Evolutionary conservation across 2,888 invertebrate species (phyloP), one percentile per base, ranked within the genome.

Genomic region (Monoplex corrugatus): DNA sequence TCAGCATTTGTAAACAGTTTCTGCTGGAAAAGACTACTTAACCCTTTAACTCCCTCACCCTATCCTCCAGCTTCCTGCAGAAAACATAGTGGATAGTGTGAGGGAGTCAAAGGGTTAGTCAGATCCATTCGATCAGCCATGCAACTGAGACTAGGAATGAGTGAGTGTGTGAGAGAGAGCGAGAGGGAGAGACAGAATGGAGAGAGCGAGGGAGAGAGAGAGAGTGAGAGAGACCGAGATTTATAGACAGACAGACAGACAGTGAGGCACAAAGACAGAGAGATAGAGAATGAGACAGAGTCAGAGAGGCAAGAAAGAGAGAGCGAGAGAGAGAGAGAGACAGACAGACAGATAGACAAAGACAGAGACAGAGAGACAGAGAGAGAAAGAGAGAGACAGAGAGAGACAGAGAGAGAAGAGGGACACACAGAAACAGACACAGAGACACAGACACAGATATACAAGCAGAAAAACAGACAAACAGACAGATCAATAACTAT

Each of bases 271-370:
- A 68, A 0, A 68, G 2, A 68, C 28, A 68, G 2, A 68, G 1
- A 68, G 68, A 68, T 23, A 68, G 2, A 68, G 68, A 68, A 0
- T n/a, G 68, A 68, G 2, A 68, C 28, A 68, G 68, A 5, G 6
- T 1, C 0, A 5, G 6, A 5, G 6, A 5, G 6, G 2, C n/a
- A 0, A 80, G 80, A 38, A 32, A 38, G 43, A 2, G 80, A 43
- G 8, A 43, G 80, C 23, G 68, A 68, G 68, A 68, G 68, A 68
- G 68, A 68, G 68, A 68, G 68, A 68, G 68, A 68, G n/a, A n/a
- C n/a, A n/a, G n/a, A n/a, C n/a, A n/a, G n/a, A n/a, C n/a, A n/a
- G n/a, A n/a, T n/a, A n/a, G n/a, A n/a, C n/a, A n/a, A n/a, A 23
- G 23, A 23, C 16, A 35, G 13, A 8, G 13, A 28, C 72, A 72